phyloP scores from a whole-genome alignment of 2,797 vertebrate species.

The Pogoniulus pusillus region DNA sequence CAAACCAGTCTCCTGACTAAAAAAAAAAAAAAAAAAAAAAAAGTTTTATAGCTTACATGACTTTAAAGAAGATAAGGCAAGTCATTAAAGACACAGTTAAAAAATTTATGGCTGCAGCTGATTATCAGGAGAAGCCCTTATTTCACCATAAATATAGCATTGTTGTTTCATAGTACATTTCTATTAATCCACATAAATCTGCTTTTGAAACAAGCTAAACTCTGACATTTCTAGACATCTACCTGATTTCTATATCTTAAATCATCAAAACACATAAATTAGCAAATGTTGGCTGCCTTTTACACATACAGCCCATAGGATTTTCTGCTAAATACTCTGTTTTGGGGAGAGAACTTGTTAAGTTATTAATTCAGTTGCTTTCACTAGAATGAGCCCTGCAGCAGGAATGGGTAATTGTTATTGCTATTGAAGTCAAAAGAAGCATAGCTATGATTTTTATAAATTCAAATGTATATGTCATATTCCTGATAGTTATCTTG shows the following conservation, averaged over 20 bases:
- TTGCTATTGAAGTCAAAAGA: neutral
- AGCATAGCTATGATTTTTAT: neutral
- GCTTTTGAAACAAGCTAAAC: neutral
- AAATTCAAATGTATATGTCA: neutral
- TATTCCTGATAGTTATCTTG: neutral
- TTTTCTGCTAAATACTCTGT: neutral
- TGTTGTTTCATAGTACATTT: neutral
- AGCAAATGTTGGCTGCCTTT: neutral
- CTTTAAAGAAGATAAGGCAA: slow-evolving; percentile 50
- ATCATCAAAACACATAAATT: neutral
- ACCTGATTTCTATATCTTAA: neutral
- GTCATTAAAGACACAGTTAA: slow-evolving; percentile 13
- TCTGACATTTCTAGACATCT: neutral
- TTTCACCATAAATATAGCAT: neutral
- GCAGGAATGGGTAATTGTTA: neutral
- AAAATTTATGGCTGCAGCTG: slow-evolving; percentile 6
- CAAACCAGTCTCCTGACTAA: neutral
- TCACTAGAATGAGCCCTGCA: neutral
- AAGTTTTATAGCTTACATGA: neutral
- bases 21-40: neutral
- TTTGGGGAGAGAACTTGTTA: neutral
- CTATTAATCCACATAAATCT: neutral
- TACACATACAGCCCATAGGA: neutral
- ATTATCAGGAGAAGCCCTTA: neutral
- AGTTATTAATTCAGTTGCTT: neutral